Percentiles rank a stretch among this genome's conserved stretches.
phyloP scores from a whole-genome alignment of 1,140 invertebrate genomes.

The Papilio polytes region DNA sequence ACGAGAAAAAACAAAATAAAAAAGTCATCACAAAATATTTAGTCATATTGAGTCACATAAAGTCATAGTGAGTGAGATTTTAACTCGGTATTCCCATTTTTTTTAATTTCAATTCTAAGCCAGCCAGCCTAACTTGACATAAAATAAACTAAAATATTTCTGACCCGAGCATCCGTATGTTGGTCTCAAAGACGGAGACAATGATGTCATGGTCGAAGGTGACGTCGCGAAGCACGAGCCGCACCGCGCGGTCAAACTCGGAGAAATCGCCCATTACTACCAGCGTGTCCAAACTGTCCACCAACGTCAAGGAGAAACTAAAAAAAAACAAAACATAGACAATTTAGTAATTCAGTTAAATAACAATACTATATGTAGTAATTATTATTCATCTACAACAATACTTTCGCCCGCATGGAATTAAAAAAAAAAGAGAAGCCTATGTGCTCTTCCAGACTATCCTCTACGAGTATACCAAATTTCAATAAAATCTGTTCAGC shows the following conservation, averaged over 20 bases:
- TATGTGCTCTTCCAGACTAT: too few species aligned
- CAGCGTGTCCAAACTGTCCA: constrained; percentile 97
- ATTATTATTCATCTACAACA: too few species aligned
- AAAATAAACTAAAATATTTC: constrained; percentile 51
- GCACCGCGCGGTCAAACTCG: constrained; percentile 97
- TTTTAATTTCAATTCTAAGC: too few species aligned
- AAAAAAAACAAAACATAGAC: constrained; percentile 83
- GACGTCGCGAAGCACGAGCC: constrained; percentile 93
- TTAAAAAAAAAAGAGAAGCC: too few species aligned
- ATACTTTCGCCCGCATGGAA: too few species aligned
- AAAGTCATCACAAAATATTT: too few species aligned
- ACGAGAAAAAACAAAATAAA: constrained; percentile 13
- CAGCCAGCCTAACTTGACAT: neutral
- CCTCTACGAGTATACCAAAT: too few species aligned
- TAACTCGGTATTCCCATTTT: too few species aligned
- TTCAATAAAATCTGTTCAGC: too few species aligned
- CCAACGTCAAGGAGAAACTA: constrained; percentile 98
- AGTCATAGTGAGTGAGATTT: too few species aligned
- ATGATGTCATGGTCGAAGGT: constrained; percentile 97
- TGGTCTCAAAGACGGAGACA: constrained; percentile 99
- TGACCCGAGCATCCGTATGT: constrained; percentile 97
- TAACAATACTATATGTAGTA: neutral
- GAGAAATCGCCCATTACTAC: constrained; percentile 96
- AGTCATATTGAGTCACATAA: too few species aligned
- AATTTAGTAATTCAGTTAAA: neutral